A percentile compares a stretch with the other conserved stretches of the same genome.
Conservation (phyloP, 2,113 vertebrate genomes). For the Rhizomys pruinosus region DNA sequence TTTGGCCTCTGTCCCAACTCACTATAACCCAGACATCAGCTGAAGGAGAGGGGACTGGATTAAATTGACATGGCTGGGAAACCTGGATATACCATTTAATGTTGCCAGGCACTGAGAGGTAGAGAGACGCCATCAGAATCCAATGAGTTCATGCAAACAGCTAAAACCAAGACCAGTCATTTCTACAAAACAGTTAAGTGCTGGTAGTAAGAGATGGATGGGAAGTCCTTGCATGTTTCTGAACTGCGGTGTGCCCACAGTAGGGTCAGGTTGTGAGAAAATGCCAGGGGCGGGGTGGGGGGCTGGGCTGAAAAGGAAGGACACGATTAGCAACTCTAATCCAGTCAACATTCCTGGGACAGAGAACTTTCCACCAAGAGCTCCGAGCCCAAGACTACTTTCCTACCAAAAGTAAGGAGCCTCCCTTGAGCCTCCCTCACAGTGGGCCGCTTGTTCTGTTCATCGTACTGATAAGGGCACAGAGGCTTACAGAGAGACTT, state of each 20-base stretch:
- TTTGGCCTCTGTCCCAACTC: neutral
- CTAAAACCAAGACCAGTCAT: neutral
- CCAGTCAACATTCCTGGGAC: slow-evolving; percentile 50
- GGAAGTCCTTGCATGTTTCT: neutral
- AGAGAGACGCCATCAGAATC: neutral
- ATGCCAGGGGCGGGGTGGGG: neutral
- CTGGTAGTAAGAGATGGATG: neutral
- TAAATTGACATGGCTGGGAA: neutral
- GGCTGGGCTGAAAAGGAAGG: slow-evolving; percentile 43
- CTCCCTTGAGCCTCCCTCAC: slow-evolving; percentile 25
- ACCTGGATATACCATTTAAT: neutral
- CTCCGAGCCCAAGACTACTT: neutral
- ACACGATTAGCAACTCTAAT: slow-evolving; percentile 57
- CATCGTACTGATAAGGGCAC: slow-evolving; percentile 48
- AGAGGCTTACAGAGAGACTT: neutral
- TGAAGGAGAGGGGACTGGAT: neutral
- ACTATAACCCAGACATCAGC: neutral
- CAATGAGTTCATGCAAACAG: slow-evolving; percentile 11
- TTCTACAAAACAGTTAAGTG: slow-evolving; percentile 19
- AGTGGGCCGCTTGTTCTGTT: slow-evolving; percentile 38
- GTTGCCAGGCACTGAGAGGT: neutral
- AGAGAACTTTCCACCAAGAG: slow-evolving; percentile 27
- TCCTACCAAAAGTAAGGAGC: neutral
- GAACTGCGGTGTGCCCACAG: slow-evolving; percentile 18
- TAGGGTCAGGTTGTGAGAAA: slow-evolving; percentile 53